Conservation (phyloP, 2,113 vertebrate genomes). For the Strigops habroptila region DNA sequence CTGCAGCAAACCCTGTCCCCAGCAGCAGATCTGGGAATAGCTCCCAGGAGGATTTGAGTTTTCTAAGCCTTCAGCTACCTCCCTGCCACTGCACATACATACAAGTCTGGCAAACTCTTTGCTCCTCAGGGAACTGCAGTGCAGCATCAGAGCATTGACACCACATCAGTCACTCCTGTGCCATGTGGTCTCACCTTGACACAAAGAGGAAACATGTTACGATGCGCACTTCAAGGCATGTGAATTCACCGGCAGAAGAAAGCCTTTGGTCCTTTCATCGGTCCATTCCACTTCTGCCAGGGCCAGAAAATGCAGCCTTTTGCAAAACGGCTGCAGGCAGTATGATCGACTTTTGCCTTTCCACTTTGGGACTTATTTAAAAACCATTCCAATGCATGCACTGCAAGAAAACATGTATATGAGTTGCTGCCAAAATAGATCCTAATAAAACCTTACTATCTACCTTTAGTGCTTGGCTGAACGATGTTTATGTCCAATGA, state of each 20-base stretch:
- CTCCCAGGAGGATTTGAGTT: neutral
- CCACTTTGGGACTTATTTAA: neutral
- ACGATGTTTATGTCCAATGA: neutral
- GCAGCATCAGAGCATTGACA: neutral
- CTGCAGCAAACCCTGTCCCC: neutral
- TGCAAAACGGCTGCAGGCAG: neutral
- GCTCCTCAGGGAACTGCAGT: too few species aligned
- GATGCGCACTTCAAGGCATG: neutral
- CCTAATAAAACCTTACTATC: neutral
- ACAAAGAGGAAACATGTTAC: rapidly evolving
- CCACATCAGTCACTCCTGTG: neutral
- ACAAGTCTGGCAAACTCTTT: neutral
- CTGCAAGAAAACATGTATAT: neutral
- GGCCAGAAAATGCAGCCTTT: neutral
- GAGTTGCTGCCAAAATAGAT: neutral
- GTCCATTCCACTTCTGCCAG: neutral
- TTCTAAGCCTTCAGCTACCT: neutral
- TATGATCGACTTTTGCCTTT: neutral
- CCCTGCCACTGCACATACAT: neutral
- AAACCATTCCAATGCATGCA: neutral
- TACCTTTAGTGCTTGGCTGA: neutral
- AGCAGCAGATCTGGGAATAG: neutral
- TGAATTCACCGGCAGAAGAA: neutral
- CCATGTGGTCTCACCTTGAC: neutral
- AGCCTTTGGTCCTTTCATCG: neutral